Evolutionary conservation across 1,140 invertebrate species (phyloP).

Genomic region (Episyrphus balteatus): DNA sequence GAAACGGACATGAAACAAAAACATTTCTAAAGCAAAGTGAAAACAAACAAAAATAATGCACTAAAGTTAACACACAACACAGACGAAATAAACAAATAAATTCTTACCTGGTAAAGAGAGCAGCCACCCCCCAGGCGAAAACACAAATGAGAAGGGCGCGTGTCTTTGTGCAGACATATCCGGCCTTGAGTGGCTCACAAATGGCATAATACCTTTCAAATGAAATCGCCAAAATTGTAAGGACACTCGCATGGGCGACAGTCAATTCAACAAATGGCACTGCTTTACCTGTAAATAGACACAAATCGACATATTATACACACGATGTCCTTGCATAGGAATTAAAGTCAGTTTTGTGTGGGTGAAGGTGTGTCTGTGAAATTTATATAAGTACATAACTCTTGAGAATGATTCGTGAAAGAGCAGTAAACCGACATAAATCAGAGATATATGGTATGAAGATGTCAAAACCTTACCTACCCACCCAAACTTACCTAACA

Average conservation of each 20-base stretch:
- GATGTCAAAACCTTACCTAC: no score
- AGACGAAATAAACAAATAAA: no score
- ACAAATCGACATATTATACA: constrained; percentile 1
- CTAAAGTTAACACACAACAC: no score
- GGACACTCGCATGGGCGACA: constrained; percentile 83
- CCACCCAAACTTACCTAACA: no score
- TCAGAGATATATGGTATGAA: no score
- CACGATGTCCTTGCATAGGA: neutral
- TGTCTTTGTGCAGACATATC: constrained; percentile 82
- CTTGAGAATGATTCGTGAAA: no score
- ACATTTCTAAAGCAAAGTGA: no score
- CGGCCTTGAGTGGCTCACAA: constrained; percentile 79
- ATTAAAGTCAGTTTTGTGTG: neutral
- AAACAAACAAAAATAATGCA: no score
- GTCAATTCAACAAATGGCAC: constrained; percentile 88
- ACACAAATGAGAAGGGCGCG: constrained; percentile 72
- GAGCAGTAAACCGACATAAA: no score
- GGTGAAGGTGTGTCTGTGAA: neutral
- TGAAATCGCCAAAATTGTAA: constrained; percentile 87
- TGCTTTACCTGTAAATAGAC: constrained; percentile 56
- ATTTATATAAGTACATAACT: neutral
- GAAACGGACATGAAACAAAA: no score
- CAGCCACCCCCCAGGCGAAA: constrained; percentile 72
- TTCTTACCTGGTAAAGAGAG: constrained; percentile 70
- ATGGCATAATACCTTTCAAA: constrained; percentile 93